A percentile compares a stretch with the other conserved stretches of the same genome.
These are phyloP conservation scores for Drosophila engyochracea DNA, from an alignment of 2,888 invertebrate genomes.

Conservation along the genomic window DNA sequence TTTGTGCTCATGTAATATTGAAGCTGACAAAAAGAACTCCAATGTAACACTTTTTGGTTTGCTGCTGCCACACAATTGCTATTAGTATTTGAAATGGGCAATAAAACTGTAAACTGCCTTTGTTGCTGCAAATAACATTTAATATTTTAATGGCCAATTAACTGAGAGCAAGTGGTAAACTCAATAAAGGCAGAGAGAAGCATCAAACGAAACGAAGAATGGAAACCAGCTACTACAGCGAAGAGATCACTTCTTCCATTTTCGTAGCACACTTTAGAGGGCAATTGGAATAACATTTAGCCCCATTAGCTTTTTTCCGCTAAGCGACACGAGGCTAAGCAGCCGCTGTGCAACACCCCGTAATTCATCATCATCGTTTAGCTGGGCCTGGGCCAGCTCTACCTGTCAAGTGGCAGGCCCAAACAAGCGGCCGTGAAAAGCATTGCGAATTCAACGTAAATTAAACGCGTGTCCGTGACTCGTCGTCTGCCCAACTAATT, in stretches of 20 bases:
- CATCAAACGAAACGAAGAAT: background rate
- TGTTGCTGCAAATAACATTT: slow-evolving; percentile 64
- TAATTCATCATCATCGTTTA: slow-evolving; percentile 71
- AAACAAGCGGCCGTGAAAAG: slow-evolving; percentile 58
- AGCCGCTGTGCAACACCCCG: slow-evolving; percentile 10
- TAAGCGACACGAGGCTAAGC: slow-evolving; percentile 19
- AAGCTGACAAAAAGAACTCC: slow-evolving; percentile 45
- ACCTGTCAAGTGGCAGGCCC: slow-evolving; percentile 64
- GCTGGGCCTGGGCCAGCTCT: slow-evolving; percentile 22
- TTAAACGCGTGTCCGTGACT: slow-evolving; percentile 63
- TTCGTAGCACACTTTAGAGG: slow-evolving; percentile 28
- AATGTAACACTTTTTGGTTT: slow-evolving; percentile 55
- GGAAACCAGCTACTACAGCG: background rate
- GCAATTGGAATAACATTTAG: slow-evolving; percentile 25
- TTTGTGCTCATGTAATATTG: slow-evolving; percentile 85
- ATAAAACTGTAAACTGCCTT: slow-evolving; percentile 78
- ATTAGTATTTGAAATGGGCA: slow-evolving; percentile 79
- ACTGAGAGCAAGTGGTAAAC: slow-evolving; percentile 6
- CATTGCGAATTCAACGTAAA: slow-evolving; percentile 72
- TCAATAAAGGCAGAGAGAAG: background rate
- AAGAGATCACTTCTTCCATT: slow-evolving; percentile 14
- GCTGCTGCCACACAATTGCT: slow-evolving; percentile 60
- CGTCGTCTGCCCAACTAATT: slow-evolving; percentile 69
- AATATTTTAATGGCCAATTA: slow-evolving; percentile 83
- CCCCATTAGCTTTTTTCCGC: slow-evolving; percentile 37